Conservation (phyloP, 2,113 vertebrate species). For the Apodemus speciosus region DNA sequence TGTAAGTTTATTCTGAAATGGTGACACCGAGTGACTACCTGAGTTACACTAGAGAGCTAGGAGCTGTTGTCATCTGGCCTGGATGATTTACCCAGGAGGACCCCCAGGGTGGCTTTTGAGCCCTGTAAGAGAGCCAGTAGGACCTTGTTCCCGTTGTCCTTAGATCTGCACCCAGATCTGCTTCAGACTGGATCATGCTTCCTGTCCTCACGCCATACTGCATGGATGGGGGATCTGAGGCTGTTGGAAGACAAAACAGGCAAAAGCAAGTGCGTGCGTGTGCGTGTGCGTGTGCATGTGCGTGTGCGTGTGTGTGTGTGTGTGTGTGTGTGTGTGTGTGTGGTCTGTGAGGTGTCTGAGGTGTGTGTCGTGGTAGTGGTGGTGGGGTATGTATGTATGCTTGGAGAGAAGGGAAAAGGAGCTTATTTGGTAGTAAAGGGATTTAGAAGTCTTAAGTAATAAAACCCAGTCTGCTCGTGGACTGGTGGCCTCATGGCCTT, state of each 20-base stretch:
- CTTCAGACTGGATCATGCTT: not conserved
- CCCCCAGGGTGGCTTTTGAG: not conserved
- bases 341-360: too few relatives aligned
- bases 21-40: not conserved
- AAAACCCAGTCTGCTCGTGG: not conserved
- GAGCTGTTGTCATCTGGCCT: not conserved
- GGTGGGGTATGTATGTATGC: not conserved
- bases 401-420: not conserved
- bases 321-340: not conserved
- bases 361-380: not conserved
- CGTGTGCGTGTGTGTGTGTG: too few relatives aligned
- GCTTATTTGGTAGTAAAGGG: not conserved
- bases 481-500: not conserved
- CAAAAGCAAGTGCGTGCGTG: not conserved
- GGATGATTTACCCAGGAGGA: not conserved
- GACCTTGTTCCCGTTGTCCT: not conserved
- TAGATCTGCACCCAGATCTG: not conserved
- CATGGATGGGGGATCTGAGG: not conserved
- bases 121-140: not conserved
- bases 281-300: too few relatives aligned
- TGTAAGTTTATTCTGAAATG: constrained; percentile 5
- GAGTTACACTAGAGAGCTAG: not conserved
- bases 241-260: not conserved
- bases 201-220: not conserved
- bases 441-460: not conserved